A percentile compares a stretch with the other conserved stretches of the same genome.
phyloP scores from a whole-genome alignment of 2,888 invertebrate species.

The Hymenopus coronatus region DNA sequence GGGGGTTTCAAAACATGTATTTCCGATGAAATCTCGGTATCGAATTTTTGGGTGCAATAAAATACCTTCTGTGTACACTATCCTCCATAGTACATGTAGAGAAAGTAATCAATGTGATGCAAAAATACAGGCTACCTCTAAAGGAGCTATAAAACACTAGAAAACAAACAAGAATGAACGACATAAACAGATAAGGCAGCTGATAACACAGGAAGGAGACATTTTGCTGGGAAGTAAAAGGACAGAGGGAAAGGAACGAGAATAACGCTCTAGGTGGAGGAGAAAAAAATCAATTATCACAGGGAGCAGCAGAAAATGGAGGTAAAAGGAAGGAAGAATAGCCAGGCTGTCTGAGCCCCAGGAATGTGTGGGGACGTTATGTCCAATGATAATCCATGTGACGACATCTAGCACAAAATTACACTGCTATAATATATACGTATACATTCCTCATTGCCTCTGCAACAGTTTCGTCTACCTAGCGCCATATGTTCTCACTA shows the following conservation, averaged over 20 bases:
- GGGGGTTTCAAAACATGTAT: no score
- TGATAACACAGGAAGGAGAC: neutral
- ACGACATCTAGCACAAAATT: neutral
- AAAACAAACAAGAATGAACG: neutral
- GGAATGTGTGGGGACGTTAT: neutral
- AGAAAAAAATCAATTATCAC: conserved; percentile 8
- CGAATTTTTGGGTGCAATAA: no score
- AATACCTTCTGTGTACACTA: no score
- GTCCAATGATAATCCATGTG: neutral
- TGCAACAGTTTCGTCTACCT: neutral
- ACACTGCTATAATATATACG: neutral
- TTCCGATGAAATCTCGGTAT: no score
- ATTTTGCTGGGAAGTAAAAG: neutral
- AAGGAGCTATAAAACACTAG: neutral
- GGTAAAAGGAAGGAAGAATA: neutral
- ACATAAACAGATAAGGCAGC: neutral
- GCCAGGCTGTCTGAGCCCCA: neutral
- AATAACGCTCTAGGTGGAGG: neutral
- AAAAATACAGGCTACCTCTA: neutral
- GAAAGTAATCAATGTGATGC: neutral
- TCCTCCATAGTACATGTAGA: no score
- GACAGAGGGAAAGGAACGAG: neutral
- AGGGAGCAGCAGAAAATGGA: neutral
- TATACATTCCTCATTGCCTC: neutral
- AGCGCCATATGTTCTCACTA: neutral